A percentile compares a stretch with the other conserved stretches of the same genome.
Evolutionary conservation across 2,113 vertebrate species (phyloP).

Genomic region (Melanerpes formicivorus): DNA sequence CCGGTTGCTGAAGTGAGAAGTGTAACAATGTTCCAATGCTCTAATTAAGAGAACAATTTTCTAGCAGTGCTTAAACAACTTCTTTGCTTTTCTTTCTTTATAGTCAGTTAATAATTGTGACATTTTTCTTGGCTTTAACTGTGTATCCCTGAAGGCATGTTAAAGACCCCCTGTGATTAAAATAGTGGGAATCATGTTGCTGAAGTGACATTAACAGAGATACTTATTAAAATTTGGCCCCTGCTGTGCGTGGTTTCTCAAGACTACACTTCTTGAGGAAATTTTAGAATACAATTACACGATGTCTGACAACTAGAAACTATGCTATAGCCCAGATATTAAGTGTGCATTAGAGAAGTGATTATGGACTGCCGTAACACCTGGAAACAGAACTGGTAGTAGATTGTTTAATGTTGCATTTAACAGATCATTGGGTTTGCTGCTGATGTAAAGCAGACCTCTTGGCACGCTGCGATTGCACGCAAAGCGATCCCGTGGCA

Average conservation of each 20-base stretch:
- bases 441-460: neutral
- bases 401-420: neutral
- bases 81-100: constrained; percentile 8
- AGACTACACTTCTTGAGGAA: neutral
- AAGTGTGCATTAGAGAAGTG: neutral
- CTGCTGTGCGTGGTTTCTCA: constrained; percentile 20
- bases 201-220: neutral
- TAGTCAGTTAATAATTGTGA: constrained; percentile 20
- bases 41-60: constrained; percentile 26
- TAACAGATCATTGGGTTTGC: neutral
- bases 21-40: neutral
- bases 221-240: constrained; percentile 28
- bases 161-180: constrained; percentile 33
- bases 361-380: neutral
- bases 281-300: neutral
- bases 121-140: constrained; percentile 53
- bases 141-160: constrained; percentile 24
- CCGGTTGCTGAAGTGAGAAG: neutral
- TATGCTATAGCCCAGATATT: neutral
- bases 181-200: neutral
- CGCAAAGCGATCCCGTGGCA: neutral
- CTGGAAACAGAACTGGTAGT: neutral
- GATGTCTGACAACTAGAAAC: neutral
- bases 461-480: neutral
- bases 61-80: neutral